Evolutionary conservation across 2,797 vertebrate genomes (phyloP).

Genomic region (Rhabdomys pumilio): DNA sequence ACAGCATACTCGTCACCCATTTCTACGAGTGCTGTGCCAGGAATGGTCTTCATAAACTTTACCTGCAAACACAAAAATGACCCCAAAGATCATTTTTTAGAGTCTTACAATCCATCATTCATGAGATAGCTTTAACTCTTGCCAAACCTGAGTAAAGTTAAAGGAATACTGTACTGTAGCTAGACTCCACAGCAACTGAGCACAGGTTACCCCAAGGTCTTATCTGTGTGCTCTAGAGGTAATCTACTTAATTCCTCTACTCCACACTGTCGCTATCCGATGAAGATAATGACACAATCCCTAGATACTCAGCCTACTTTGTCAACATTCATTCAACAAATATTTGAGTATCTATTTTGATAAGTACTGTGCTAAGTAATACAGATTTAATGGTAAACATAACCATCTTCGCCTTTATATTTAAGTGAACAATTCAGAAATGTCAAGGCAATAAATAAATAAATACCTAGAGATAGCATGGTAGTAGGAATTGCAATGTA

Average conservation of each 20-base stretch:
- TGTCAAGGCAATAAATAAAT: conserved; percentile 60
- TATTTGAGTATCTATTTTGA: conserved; percentile 38
- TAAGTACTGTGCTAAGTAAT: conserved; percentile 53
- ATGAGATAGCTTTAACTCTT: conserved; percentile 5
- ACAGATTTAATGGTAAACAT: conserved; percentile 31
- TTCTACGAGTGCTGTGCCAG: conserved; percentile 97
- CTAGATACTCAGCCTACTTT: neutral
- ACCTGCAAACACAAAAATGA: conserved; percentile 90
- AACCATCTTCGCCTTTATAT: conserved; percentile 46
- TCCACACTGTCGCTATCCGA: neutral
- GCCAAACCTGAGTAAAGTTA: conserved; percentile 34
- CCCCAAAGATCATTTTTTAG: neutral
- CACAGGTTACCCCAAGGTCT: neutral
- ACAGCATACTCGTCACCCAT: conserved; percentile 99
- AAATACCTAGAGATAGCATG: conserved; percentile 30
- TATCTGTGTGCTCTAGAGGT: neutral
- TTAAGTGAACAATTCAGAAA: conserved; percentile 49
- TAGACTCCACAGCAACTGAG: neutral
- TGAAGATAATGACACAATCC: neutral
- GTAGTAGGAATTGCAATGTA: neutral
- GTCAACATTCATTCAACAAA: conserved; percentile 46
- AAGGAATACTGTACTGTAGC: neutral
- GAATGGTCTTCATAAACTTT: conserved; percentile 99
- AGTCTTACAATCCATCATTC: conserved; percentile 55
- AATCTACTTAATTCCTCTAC: conserved; percentile 44